Evolutionary conservation across 1,140 invertebrate species (phyloP).

Genomic region (Lucilia sericata): DNA sequence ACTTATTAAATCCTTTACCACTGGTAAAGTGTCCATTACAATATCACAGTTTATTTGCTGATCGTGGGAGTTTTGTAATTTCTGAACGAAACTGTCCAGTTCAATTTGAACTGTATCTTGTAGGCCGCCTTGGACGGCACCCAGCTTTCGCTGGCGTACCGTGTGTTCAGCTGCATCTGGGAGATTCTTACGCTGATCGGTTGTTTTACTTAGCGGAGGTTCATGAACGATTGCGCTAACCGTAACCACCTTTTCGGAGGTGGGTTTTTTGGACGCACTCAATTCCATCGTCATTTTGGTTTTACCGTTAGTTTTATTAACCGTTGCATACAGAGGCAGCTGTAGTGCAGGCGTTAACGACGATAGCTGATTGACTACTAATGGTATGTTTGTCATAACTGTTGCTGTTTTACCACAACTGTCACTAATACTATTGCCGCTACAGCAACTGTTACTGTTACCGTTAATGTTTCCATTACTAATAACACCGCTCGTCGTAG

Average conservation of each 20-base stretch:
- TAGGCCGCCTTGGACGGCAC: slow-evolving; percentile 25
- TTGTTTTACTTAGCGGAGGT: background rate
- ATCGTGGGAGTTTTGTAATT: background rate
- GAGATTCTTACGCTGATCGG: background rate
- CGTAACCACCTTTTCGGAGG: background rate
- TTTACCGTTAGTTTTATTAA: slow-evolving; percentile 47
- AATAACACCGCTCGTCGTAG: background rate
- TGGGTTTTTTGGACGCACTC: slow-evolving; percentile 33
- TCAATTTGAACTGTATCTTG: slow-evolving; percentile 35
- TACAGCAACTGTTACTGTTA: background rate
- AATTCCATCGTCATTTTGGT: slow-evolving; percentile 31
- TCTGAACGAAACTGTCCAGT: slow-evolving; percentile 26
- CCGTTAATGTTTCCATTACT: background rate
- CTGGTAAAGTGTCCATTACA: slow-evolving; percentile 56
- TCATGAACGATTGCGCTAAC: background rate
- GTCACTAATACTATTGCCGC: background rate
- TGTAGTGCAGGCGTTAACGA: slow-evolving; percentile 6
- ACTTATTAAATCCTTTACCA: slow-evolving; percentile 61
- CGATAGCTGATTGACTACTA: slow-evolving; percentile 39
- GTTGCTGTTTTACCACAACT: slow-evolving; percentile 19
- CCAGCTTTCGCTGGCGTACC: slow-evolving; percentile 33
- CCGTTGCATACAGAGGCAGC: slow-evolving; percentile 47
- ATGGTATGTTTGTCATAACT: slow-evolving; percentile 20
- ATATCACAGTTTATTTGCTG: slow-evolving; percentile 48
- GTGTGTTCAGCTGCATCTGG: background rate